Conservation (phyloP, 1,140 invertebrate species). For the Fragariocoptes setiger region DNA sequence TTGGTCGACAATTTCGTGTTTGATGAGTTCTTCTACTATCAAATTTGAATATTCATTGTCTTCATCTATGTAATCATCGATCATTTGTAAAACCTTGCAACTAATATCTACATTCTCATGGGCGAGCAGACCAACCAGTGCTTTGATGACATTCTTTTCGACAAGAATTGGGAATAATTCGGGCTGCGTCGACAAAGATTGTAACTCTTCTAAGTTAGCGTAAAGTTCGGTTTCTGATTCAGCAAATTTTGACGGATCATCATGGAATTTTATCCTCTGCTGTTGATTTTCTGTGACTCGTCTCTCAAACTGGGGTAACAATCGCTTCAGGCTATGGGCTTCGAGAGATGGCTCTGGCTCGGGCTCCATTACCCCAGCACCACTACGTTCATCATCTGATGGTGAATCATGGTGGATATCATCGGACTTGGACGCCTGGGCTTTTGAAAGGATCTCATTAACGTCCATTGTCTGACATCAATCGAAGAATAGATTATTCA, state of each 20-base stretch:
- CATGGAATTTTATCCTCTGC: slow-evolving; percentile 91
- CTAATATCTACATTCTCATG: slow-evolving; percentile 62
- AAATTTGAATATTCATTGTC: slow-evolving; percentile 21
- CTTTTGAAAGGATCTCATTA: no score
- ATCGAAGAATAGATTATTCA: no score
- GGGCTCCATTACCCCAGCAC: no score
- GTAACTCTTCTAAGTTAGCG: slow-evolving; percentile 64
- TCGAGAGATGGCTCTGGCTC: no score
- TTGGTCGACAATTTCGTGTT: slow-evolving; percentile 61
- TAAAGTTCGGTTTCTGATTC: slow-evolving; percentile 88
- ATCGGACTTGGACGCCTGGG: no score
- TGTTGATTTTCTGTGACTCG: slow-evolving; percentile 75
- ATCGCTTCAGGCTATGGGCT: no score
- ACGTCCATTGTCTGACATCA: no score
- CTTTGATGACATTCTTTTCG: slow-evolving; percentile 53
- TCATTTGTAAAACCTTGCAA: slow-evolving; percentile 20
- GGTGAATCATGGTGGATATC: no score
- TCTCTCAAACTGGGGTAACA: slow-evolving; percentile 92
- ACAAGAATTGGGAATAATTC: slow-evolving; percentile 73
- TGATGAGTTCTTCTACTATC: slow-evolving; percentile 33
- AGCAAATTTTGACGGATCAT: slow-evolving; percentile 93
- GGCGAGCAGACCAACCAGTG: slow-evolving; percentile 57
- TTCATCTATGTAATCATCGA: slow-evolving; percentile 75
- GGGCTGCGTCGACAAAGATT: slow-evolving; percentile 70
- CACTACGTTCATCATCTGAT: no score